Base-by-base conservation (phyloP, 2,113 vertebrate genomes). In the Indicator indicator region DNA sequence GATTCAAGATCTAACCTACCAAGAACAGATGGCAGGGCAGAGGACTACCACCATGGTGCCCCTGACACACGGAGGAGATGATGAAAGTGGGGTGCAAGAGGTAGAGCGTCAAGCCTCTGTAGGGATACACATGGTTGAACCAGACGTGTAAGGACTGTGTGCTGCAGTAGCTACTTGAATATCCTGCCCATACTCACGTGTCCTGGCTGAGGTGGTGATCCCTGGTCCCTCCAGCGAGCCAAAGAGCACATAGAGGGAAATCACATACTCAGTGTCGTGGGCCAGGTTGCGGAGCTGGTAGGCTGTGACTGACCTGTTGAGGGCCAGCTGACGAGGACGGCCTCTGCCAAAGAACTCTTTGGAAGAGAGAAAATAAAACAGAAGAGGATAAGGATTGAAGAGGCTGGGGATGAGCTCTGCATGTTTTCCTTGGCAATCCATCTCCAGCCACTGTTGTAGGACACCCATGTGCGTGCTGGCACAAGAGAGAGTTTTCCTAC, bases 191-290 rank as follows among this genome's bases (percentile, higher is more conserved):
- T 78, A 97, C 99, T 98, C 97, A 99, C 99, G 98, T 1, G 98
- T 99, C 92, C 96, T 98, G 95, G 98, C 98, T 30, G 99, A 98
- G 27, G 98, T 98, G 5, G 97, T 97, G 96, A 99, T 95, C 3
- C 99, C 99, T 1, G 98, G 99, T 40, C 99, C 99, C 27, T 98
- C 98, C 9, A 96, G 86, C 0, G 97, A 96, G 21, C 98, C 98
- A 60, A 99, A 99, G 65, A 99, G 97, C 95, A 99, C 99, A 2
- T 98, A 99, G 40, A 99, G 97, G 4, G 98, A 98, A 44, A 99
- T 97, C 21, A 98, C 97, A 1, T 99, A 99, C 95, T 99, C 98
- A 0, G 98, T 99, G 88, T 98, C 98, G 16, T 98, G 97, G 77
- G 97, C 97, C 83, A 99, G 97, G 46, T 98, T 96, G 71, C 91